Conservation (phyloP, 2,888 invertebrate genomes). For the Zaprionus lineosus region DNA sequence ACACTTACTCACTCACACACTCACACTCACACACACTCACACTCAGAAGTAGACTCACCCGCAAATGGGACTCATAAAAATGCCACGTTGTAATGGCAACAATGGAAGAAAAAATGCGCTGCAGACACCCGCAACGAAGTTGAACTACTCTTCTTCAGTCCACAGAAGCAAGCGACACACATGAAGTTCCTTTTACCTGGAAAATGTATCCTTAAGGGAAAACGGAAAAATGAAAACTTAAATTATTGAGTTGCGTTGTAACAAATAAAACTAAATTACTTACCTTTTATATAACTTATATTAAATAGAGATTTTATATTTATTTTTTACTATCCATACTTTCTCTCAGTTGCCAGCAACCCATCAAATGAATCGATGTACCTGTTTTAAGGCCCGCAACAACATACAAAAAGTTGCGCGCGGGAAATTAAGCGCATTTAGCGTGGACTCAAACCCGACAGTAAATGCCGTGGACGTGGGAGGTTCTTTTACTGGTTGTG, state of each 20-base stretch:
- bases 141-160: conserved; percentile 21
- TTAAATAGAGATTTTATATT: background rate
- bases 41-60: no score
- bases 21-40: background rate
- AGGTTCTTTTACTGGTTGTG: background rate
- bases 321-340: no score
- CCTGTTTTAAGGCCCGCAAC: no score
- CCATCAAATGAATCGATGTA: no score
- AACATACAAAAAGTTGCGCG: conserved; percentile 43
- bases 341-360: no score
- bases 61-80: conserved; percentile 36
- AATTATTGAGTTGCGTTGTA: no score
- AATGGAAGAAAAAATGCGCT: conserved; percentile 13
- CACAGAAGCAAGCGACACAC: no score
- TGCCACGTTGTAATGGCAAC: conserved; percentile 38
- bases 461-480: background rate
- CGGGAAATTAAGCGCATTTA: conserved; percentile 73
- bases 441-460: conserved; percentile 30
- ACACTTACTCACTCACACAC: conserved; percentile 6
- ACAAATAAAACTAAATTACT: no score
- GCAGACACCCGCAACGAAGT: background rate
- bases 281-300: no score
- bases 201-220: no score
- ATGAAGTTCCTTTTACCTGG: no score
- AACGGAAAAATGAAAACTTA: no score